These are phyloP conservation scores for Corvus hawaiiensis DNA, from an alignment of 2,113 vertebrate species.

Conservation along the genomic window DNA sequence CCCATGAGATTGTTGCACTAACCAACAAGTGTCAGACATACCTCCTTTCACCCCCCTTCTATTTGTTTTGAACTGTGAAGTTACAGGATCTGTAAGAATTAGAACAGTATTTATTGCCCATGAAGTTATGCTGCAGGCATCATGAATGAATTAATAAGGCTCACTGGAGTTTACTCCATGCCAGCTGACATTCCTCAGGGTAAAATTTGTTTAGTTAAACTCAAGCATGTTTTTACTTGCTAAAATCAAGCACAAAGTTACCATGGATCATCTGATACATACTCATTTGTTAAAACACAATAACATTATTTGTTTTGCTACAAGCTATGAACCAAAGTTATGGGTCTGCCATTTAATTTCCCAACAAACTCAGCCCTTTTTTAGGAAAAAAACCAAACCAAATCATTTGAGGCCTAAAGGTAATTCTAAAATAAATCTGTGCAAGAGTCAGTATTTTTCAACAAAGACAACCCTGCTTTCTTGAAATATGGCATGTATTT, in stretches of 20 bases:
- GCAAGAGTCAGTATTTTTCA: background rate
- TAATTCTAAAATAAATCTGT: background rate
- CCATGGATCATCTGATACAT: background rate
- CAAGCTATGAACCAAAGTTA: background rate
- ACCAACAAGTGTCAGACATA: background rate
- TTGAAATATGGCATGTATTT: background rate
- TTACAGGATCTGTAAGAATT: background rate
- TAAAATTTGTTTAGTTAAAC: conserved; percentile 29
- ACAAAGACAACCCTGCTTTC: background rate
- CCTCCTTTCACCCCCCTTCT: background rate
- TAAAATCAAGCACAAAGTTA: conserved; percentile 15
- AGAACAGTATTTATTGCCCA: background rate
- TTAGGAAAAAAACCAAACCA: background rate
- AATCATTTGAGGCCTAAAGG: background rate
- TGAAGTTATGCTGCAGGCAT: background rate
- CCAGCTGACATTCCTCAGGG: background rate
- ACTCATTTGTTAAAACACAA: conserved; percentile 15
- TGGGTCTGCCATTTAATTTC: background rate
- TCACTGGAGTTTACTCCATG: background rate
- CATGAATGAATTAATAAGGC: conserved; percentile 5
- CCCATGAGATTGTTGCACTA: background rate
- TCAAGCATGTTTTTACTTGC: conserved; percentile 25
- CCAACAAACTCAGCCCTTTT: background rate
- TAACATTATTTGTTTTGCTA: conserved; percentile 7
- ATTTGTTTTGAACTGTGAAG: background rate